Evolutionary conservation across 2,888 invertebrate species (phyloP).

Genomic region (Andrena fulva): DNA sequence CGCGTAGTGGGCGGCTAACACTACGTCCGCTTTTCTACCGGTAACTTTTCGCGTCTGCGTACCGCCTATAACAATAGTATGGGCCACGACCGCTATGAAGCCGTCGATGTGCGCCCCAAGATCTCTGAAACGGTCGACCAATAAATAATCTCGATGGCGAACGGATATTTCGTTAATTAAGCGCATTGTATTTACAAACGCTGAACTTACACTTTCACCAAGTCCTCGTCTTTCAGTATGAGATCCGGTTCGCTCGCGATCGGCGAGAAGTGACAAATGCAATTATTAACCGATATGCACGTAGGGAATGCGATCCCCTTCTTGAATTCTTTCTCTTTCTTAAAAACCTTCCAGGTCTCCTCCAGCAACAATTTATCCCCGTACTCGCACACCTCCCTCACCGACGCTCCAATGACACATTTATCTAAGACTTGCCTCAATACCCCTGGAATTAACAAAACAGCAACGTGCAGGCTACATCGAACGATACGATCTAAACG

Average conservation of each 20-base stretch:
- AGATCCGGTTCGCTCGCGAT: slow-evolving; percentile 96
- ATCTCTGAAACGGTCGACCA: slow-evolving; percentile 88
- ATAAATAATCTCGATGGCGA: not conserved
- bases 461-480: not conserved
- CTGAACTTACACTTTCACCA: slow-evolving; percentile 97
- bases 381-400: slow-evolving; percentile 95
- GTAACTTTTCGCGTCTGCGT: slow-evolving; percentile 90
- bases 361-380: slow-evolving; percentile 95
- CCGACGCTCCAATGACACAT: slow-evolving; percentile 95
- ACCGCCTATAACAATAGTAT: slow-evolving; percentile 96
- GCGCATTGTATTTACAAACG: not conserved
- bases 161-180: slow-evolving; percentile 8
- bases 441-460: slow-evolving; percentile 89
- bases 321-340: slow-evolving; percentile 98
- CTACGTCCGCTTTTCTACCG: slow-evolving; percentile 97
- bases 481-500: not conserved
- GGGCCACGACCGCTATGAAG: slow-evolving; percentile 98
- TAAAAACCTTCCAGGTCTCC: slow-evolving; percentile 98
- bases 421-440: slow-evolving; percentile 94
- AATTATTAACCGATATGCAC: slow-evolving; percentile 99
- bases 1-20: slow-evolving; percentile 97
- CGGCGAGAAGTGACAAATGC: slow-evolving; percentile 99
- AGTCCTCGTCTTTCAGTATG: slow-evolving; percentile 94
- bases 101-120: slow-evolving; percentile 99
- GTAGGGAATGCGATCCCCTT: slow-evolving; percentile 99